These are phyloP conservation scores for Blastobasis lacticolella DNA, from an alignment of 2,888 invertebrate genomes.

Conservation along the genomic window DNA sequence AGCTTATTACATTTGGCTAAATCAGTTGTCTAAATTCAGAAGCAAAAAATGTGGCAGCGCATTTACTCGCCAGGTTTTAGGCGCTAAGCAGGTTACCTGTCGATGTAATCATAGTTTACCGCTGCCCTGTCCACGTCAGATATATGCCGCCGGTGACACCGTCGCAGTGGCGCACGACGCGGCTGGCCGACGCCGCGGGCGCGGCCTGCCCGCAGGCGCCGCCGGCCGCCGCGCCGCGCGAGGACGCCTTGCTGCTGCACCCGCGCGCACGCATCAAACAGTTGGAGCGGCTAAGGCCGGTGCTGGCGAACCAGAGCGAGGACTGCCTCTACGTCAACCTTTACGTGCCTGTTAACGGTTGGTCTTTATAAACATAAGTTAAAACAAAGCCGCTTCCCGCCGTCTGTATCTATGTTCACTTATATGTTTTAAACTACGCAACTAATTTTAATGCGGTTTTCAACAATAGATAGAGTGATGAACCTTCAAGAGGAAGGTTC, in stretches of 20 bases:
- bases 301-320: conserved; percentile 94
- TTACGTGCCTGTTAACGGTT: conserved; percentile 87
- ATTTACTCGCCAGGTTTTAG: not conserved
- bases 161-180: conserved; percentile 88
- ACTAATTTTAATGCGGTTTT: no score
- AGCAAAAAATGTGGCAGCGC: not conserved
- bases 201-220: conserved; percentile 92
- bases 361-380: conserved; percentile 4
- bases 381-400: no score
- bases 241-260: conserved; percentile 80
- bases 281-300: conserved; percentile 86
- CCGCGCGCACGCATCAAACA: conserved; percentile 90
- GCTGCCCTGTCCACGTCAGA: conserved; percentile 39
- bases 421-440: no score
- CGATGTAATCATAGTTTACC: not conserved
- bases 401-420: no score
- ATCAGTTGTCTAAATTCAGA: not conserved
- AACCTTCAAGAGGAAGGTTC: no score
- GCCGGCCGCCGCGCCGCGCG: conserved; percentile 57
- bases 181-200: conserved; percentile 85
- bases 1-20: not conserved
- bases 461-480: no score
- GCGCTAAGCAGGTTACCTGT: not conserved
- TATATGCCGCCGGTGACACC: conserved; percentile 97
- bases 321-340: conserved; percentile 98